Evolutionary conservation across 1,140 invertebrate species (phyloP).

Genomic region (Sitobion miscanthi): DNA sequence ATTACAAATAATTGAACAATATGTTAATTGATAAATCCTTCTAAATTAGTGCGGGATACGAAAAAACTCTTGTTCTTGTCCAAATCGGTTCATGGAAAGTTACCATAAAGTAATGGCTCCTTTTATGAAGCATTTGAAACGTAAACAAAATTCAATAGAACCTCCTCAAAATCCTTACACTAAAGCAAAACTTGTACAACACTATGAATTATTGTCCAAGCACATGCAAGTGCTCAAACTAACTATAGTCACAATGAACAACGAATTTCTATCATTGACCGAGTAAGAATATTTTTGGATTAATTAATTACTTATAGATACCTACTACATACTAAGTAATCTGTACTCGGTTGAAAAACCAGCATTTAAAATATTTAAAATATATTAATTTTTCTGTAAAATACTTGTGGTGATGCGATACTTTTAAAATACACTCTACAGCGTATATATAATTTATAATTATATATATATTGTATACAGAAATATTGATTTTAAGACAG

Average conservation of each 20-base stretch:
- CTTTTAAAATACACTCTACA: not conserved
- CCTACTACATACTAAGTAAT: not conserved
- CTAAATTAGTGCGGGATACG: not conserved
- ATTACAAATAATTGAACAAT: not conserved
- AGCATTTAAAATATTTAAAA: not conserved
- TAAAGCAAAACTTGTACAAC: slow-evolving; percentile 10
- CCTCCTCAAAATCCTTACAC: not conserved
- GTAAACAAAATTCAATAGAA: slow-evolving; percentile 2
- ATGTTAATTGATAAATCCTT: not conserved
- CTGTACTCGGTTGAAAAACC: not conserved
- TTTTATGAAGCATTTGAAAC: slow-evolving; percentile 20
- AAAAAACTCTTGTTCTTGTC: slow-evolving; percentile 3
- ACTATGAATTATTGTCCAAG: not conserved
- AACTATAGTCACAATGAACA: not conserved
- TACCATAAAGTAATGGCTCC: slow-evolving; percentile 27
- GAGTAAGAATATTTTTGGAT: not conserved
- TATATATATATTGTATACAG: too few species aligned
- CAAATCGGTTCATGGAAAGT: not conserved
- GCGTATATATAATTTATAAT: too few species aligned
- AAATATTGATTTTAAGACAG: too few species aligned
- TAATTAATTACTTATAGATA: not conserved
- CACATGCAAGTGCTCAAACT: slow-evolving; percentile 6
- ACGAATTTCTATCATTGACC: not conserved
- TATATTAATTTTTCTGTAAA: not conserved
- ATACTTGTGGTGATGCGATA: not conserved